Evolutionary conservation across 2,888 invertebrate species (phyloP).

Genomic region (Quadroppia sp.): DNA sequence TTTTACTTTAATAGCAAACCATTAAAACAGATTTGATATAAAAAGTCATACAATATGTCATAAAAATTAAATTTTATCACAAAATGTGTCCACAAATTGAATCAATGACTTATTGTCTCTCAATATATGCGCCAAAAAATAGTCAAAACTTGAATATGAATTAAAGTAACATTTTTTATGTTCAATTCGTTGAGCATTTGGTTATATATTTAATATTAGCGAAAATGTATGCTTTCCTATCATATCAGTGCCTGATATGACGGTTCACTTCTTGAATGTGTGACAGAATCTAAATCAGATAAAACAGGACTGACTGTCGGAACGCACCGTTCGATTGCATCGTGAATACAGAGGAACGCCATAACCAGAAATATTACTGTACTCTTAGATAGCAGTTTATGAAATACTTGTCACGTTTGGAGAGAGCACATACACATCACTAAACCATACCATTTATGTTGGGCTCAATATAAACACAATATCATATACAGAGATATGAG

Average conservation of each 20-base stretch:
- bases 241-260: conserved; percentile 15
- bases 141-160: not conserved
- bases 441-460: conserved; percentile 1
- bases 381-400: not conserved
- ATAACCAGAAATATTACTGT: not conserved
- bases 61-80: not conserved
- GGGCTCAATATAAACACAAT: not conserved
- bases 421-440: not conserved
- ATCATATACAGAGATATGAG: not conserved
- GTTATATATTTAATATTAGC: not conserved
- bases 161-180: conserved; percentile 3
- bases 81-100: conserved; percentile 5
- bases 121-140: not conserved
- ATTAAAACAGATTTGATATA: conserved; percentile 14
- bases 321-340: conserved; percentile 6
- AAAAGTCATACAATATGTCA: not conserved
- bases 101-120: not conserved
- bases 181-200: not conserved
- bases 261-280: conserved; percentile 26
- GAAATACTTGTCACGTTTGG: conserved; percentile 29
- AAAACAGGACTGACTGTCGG: conserved; percentile 3
- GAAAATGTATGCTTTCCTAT: conserved; percentile 1
- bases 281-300: conserved; percentile 33
- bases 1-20: not conserved
- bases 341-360: not conserved